These are phyloP conservation scores for Bursaphelenchus okinawaensis DNA, from an alignment of 2,888 invertebrate species.

Conservation along the genomic window DNA sequence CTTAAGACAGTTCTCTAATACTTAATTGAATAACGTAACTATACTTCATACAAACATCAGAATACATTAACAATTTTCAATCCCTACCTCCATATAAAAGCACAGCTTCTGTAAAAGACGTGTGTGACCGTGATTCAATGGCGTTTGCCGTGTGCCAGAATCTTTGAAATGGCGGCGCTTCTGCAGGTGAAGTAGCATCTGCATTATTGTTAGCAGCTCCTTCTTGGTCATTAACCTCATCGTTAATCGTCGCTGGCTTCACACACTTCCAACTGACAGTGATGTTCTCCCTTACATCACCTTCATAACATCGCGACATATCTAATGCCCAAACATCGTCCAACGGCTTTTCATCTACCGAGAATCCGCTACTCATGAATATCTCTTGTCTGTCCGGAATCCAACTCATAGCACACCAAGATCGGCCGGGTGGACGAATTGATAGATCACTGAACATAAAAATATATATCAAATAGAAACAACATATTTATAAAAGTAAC, in stretches of 20 bases:
- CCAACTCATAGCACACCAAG: conserved; percentile 15
- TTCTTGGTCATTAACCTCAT: background rate
- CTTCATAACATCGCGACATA: background rate
- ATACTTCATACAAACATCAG: too few species aligned
- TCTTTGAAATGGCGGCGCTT: background rate
- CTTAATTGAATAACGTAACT: too few species aligned
- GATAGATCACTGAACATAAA: conserved; percentile 11
- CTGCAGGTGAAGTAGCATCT: background rate
- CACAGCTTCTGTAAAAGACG: background rate
- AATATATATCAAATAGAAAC: background rate
- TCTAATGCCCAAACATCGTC: conserved; percentile 18
- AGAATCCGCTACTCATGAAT: conserved; percentile 20
- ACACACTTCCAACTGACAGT: conserved; percentile 7
- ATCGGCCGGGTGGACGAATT: conserved; percentile 14
- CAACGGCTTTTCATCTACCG: conserved; percentile 10
- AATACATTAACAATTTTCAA: background rate
- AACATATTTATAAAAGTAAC: conserved; percentile 7
- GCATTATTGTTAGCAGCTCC: background rate
- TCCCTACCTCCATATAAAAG: background rate
- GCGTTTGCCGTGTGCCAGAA: conserved; percentile 13
- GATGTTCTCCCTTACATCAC: background rate
- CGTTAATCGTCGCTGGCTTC: background rate
- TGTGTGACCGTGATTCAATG: background rate
- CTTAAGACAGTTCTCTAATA: background rate
- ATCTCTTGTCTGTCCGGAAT: conserved; percentile 10